Evolutionary conservation across 2,888 invertebrate species (phyloP), one percentile per base, ranked within the genome.

Genomic region (Lasius fuliginosus): DNA sequence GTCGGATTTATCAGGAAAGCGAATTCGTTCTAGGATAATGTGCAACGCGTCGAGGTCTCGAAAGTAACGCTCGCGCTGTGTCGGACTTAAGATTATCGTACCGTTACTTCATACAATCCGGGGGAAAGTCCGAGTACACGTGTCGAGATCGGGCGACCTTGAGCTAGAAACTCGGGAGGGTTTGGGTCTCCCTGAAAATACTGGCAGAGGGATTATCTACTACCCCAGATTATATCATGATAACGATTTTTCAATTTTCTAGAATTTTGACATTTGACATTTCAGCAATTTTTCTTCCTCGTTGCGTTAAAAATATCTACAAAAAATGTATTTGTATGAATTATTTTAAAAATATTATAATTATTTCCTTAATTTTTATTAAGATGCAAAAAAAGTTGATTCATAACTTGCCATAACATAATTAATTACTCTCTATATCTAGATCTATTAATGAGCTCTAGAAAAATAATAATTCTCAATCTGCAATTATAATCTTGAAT

Each of bases 21-120:
- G 56, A 77, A 9, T 11, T 27, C 49, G 8, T 36, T 58, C 27
- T 18, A 9, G 46, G 33, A 74, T 74, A 74, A 42, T 40, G 18
- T 60, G 71, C 58, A 58, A 82, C 46, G 53, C 69, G 49, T 53
- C 30, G 6, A 56, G 46, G 42, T 53, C 33, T 84, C 46, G 64
- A 74, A 82, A 74, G 53, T 75, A 74, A 68, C n/a, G 68, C 40
- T 74, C 27, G 42, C 30, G 53, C 42, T 67, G 74, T 67, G 74
- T 69, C 58, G 30, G 53, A 74, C 60, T 82, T 69, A 33, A 64
- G 67, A 75, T 84, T 81, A 75, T 53, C 27, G 33, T 82, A 74
- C 84, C 84, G 84, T 84, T 84, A 82, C 65, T 58, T 82, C 65
- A 56, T 40, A 60, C 73, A 74, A 71, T 65, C 65, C 23, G 42